Conservation (phyloP, 1,140 invertebrate species). For the Drosophila tsacasi region DNA sequence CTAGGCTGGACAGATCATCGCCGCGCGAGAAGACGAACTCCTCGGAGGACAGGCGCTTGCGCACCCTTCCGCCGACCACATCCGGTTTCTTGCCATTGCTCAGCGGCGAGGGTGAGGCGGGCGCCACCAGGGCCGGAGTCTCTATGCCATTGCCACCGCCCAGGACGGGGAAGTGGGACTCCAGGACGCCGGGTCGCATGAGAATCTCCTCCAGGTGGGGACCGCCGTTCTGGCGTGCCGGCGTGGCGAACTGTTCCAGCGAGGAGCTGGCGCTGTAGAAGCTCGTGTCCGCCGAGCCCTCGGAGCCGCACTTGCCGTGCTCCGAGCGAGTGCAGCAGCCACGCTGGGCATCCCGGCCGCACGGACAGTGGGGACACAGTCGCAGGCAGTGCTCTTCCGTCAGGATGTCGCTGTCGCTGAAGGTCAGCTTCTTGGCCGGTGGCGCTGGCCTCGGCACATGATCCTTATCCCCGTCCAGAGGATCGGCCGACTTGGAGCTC, state of each 20-base stretch:
- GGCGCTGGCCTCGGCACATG: slow-evolving; percentile 15
- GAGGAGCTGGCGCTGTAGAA: slow-evolving; percentile 84
- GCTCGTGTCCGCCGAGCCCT: slow-evolving; percentile 63
- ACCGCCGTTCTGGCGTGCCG: slow-evolving; percentile 48
- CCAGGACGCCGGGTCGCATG: slow-evolving; percentile 76
- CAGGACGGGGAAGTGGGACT: slow-evolving; percentile 81
- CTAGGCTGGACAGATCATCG: slow-evolving; percentile 73
- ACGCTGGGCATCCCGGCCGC: slow-evolving; percentile 46
- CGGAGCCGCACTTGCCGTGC: slow-evolving; percentile 46
- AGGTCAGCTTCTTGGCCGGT: slow-evolving; percentile 71
- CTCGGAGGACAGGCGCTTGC: slow-evolving; percentile 80
- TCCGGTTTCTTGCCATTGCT: slow-evolving; percentile 58
- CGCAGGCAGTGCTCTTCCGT: slow-evolving; percentile 66
- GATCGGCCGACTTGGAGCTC: slow-evolving; percentile 82
- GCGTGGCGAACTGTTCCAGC: slow-evolving; percentile 72
- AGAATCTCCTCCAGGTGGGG: slow-evolving; percentile 52
- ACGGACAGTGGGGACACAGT: slow-evolving; percentile 70
- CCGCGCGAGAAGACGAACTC: slow-evolving; percentile 76
- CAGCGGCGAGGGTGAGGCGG: slow-evolving; percentile 62
- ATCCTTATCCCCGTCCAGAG: slow-evolving; percentile 56
- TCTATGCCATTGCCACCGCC: slow-evolving; percentile 27
- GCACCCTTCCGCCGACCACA: slow-evolving; percentile 69
- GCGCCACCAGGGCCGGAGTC: slow-evolving; percentile 61
- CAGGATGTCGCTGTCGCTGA: slow-evolving; percentile 82
- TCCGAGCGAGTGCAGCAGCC: slow-evolving; percentile 59